A percentile compares a stretch with the other conserved stretches of the same genome.
These are phyloP conservation scores for Argopecten irradians DNA, from an alignment of 1,140 invertebrate genomes.

Conservation along the genomic window DNA sequence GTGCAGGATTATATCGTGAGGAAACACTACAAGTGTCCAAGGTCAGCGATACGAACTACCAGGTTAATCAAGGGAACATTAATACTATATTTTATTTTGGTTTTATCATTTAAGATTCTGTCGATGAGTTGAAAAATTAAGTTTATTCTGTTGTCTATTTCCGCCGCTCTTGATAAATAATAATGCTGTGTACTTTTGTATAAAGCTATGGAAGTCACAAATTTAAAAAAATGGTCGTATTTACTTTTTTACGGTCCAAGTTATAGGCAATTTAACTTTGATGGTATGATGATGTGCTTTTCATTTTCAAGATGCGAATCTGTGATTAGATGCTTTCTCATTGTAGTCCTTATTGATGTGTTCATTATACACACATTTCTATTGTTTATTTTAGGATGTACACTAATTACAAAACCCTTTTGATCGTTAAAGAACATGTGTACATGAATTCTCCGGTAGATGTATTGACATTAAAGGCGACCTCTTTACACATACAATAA, in stretches of 20 bases:
- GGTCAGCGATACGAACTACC: neutral
- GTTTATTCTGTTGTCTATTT: neutral
- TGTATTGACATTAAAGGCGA: no score
- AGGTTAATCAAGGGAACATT: neutral
- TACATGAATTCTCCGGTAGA: no score
- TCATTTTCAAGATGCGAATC: neutral
- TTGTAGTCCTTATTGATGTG: neutral
- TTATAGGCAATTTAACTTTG: neutral
- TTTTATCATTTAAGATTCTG: neutral
- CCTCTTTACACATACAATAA: no score
- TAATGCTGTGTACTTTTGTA: neutral
- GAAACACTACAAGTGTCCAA: neutral
- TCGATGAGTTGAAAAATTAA: neutral
- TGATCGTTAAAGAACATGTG: no score
- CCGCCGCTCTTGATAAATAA: neutral
- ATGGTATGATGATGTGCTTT: neutral
- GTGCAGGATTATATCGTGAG: neutral
- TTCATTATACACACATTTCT: neutral
- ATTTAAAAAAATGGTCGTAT: neutral
- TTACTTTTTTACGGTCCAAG: neutral
- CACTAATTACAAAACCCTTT: neutral
- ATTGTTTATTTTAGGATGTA: neutral
- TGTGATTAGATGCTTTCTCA: neutral
- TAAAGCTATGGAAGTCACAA: neutral
- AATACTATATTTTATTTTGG: neutral